Base-by-base conservation (phyloP, 2,113 vertebrate species). In the Candoia aspera region DNA sequence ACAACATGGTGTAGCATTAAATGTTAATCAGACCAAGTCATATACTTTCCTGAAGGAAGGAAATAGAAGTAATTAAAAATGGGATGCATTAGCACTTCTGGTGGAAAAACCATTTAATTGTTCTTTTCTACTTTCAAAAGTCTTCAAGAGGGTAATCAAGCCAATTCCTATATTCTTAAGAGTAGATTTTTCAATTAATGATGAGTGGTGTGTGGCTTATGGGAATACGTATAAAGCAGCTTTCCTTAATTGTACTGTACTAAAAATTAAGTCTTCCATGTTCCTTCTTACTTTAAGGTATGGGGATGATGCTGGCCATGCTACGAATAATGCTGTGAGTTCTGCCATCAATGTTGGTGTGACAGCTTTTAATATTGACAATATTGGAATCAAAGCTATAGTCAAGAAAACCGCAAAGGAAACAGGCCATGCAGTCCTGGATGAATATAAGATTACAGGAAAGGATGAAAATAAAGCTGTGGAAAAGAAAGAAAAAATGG, bases 321-420 rank as follows among this genome's bases (percentile, higher is more conserved):
- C 99, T 93, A 99, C 99, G 2, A 98, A 99, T 89, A 92, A 98
- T 0, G 99, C 98, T 0, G 94, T 99, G 95, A 98, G 98, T 96
- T 99, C 99, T 86, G 99, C 99, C 92, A 98, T 99, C 95, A 99
- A 99, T 83, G 97, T 99, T 73, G 99, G 99, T 4, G 68, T 99
- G 94, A 97, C 99, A 49, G 99, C 99, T 57, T 98, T 99, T 97
- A 99, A 99, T 94, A 98, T 99, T 42, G 98, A 99, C 94, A 98
- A 99, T 97, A 97, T 99, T 84, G 99, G 99, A 84, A 97, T 99
- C 97, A 99, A 99, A 97, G 98, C 99, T 24, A 97, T 99, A 91
- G 99, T 98, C 95, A 99, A 99, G 96, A 98, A 94, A 96, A 99
- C 99, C 12, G 99, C 99, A 68, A 99, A 98, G 94, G 98, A 99